Conservation (phyloP, 2,888 invertebrate genomes). For the Neoaliturus tenellus region DNA sequence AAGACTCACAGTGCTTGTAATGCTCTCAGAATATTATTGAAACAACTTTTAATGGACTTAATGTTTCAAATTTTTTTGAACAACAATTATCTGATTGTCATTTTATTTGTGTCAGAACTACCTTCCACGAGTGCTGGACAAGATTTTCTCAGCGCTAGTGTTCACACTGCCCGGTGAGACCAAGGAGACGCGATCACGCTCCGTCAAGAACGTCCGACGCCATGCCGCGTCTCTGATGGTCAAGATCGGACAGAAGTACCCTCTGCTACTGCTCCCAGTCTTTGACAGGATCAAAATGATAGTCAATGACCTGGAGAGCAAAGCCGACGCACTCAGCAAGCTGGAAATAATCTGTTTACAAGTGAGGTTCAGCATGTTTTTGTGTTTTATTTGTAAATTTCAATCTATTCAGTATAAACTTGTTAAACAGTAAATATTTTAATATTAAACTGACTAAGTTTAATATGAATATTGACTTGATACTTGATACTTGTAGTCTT, state of each 20-base stretch:
- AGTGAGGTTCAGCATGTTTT: too few relatives aligned
- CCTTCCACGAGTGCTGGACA: slow-evolving; percentile 88
- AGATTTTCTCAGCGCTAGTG: slow-evolving; percentile 90
- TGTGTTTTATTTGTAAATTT: too few relatives aligned
- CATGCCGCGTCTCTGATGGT: slow-evolving; percentile 95
- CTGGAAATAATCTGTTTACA: slow-evolving; percentile 89
- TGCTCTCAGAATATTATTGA: too few relatives aligned
- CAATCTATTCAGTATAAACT: too few relatives aligned
- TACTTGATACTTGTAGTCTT: too few relatives aligned
- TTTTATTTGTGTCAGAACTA: slow-evolving; percentile 71
- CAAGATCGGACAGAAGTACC: slow-evolving; percentile 92
- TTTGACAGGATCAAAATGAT: slow-evolving; percentile 90
- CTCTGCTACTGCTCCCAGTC: slow-evolving; percentile 87
- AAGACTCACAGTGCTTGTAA: too few relatives aligned
- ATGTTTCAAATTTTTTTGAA: too few relatives aligned
- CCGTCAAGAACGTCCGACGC: slow-evolving; percentile 89
- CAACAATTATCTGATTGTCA: too few relatives aligned
- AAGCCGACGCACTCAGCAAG: slow-evolving; percentile 76
- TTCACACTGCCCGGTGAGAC: slow-evolving; percentile 80
- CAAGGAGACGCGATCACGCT: slow-evolving; percentile 81
- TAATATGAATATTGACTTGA: too few relatives aligned
- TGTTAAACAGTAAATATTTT: too few relatives aligned
- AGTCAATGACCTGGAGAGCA: slow-evolving; percentile 81
- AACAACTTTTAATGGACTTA: too few relatives aligned
- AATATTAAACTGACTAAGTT: too few relatives aligned